phyloP scores from a whole-genome alignment of 2,797 vertebrate genomes.

The Coregonus sp. region DNA sequence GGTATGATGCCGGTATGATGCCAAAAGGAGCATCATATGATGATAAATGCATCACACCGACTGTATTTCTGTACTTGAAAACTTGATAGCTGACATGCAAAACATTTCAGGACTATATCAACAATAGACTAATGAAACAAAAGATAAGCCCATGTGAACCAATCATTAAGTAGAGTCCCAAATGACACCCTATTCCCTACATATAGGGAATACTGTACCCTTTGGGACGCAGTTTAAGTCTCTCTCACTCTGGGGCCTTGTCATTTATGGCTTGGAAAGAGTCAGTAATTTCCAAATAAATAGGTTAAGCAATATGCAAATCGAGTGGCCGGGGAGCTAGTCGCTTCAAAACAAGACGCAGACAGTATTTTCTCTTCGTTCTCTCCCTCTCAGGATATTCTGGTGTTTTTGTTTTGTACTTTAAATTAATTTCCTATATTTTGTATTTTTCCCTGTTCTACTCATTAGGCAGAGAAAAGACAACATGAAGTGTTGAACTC shows the following conservation, averaged over 20 bases:
- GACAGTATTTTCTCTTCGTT: background rate
- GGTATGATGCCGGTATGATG: too few species aligned
- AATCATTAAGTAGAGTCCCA: background rate
- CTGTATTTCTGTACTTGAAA: too few species aligned
- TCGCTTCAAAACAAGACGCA: background rate
- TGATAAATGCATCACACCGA: too few species aligned
- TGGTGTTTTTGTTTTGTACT: background rate
- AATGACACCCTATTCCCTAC: background rate
- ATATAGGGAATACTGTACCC: background rate
- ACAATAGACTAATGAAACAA: too few species aligned
- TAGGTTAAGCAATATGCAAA: background rate
- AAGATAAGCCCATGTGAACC: too few species aligned
- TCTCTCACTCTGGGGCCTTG: background rate
- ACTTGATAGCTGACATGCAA: too few species aligned
- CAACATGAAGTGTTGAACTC: background rate
- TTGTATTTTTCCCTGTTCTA: background rate
- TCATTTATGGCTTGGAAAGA: slow-evolving; percentile 16
- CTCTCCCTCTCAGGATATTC: background rate
- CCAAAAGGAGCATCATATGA: too few species aligned
- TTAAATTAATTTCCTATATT: background rate
- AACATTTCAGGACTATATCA: too few species aligned
- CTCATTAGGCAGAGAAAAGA: background rate
- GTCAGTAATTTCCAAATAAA: slow-evolving; percentile 35
- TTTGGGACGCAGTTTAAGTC: background rate
- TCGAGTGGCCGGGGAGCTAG: background rate